Evolutionary conservation across 1,140 invertebrate genomes (phyloP), one percentile per base, ranked within the genome.

Genomic region (Trachelipus rathkii): DNA sequence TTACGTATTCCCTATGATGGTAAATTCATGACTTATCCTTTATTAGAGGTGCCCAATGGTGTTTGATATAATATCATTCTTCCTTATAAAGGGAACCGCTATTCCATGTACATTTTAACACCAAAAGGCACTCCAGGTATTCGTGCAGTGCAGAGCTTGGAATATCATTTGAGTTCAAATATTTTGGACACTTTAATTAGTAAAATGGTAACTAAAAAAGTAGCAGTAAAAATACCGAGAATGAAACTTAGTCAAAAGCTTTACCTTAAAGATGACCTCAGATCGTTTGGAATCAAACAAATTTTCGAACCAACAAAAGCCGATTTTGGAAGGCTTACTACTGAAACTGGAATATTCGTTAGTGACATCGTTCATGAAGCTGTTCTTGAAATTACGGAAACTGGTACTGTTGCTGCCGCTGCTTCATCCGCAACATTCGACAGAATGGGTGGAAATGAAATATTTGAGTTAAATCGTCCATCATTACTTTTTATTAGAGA

Each of bases 321-420:
- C 1, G 88, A 92, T 82, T 87, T 95, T 7, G 85, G 88, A 5
- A 87, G 88, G 19, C 89, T 93, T 45, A 3, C 84, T 76, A 53
- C 68, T 15, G 89, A 72, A 78, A 78, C 82, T 24, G 45, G 50
- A 13, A 67, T 90, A 82, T 85, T 86, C 87, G 78, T 91, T 82
- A 80, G 86, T 84, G 82, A 85, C 87, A 87, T 95, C 11, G 82
- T 93, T 13, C 93, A 95, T 82, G 92, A 92, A 82, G 91, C 92
- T 13, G 89, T 90, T 80, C 92, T 95, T 82, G 90, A 93, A 82
- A 90, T 95, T 0, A 90, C 91, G 72, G 93, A 95, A 84, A 88
- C 92, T 81, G 93, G 93, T 23, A 93, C 91, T 8, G 87, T 89
- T 23, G 92, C 92, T 10, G 86, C 89, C 5, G 92, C 90, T 0